Base-by-base conservation (phyloP, 1,140 invertebrate species). In the Littorina saxatilis region DNA sequence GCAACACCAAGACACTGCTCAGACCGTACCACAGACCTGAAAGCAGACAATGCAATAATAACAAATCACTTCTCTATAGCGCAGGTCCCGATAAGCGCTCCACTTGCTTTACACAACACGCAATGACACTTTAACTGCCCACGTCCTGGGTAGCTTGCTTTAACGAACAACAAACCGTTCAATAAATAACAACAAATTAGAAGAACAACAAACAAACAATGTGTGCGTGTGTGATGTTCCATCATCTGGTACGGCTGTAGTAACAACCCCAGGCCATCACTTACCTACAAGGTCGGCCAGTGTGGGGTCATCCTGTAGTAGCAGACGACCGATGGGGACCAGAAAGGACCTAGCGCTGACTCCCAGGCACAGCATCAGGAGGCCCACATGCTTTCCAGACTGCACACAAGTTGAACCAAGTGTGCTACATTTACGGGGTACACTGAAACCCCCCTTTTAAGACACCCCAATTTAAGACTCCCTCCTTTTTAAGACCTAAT, bases 1-100 rank as follows among this genome's bases (percentile, higher is more conserved):
- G 61, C n/a, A 88, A 79, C 0, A 85, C 81, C 35, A 87, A 63
- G 32, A 84, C 70, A 32, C 86, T 85, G 58, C 84, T 79, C 13
- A 85, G 17, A 11, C 87, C 80, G 29, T 78, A 83, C 83, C 86
- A 86, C 7, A 88, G 50, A 20, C 85, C 87, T 88, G 55, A 29
- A 83, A 66, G 27, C 80, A 79, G 37, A 43, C 72, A 37, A 58
- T n/a, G 17, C 35, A 58, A 7, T 55, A 17, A 17, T n/a, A n/a
- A n/a, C n/a, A 47, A 47, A 47, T 9, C 43, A 47, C 43, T 9
- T 47, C 43, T 47, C 43, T 9, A 9, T 47, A 47, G n/a, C n/a
- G n/a, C n/a, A n/a, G n/a, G n/a, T n/a, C n/a, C n/a, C n/a, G n/a
- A n/a, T n/a, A n/a, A n/a, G n/a, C n/a, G n/a, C n/a, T n/a, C n/a